Evolutionary conservation across 1,140 invertebrate genomes (phyloP), one percentile per base, ranked within the genome.

Genomic region (Bombus terrestris): DNA sequence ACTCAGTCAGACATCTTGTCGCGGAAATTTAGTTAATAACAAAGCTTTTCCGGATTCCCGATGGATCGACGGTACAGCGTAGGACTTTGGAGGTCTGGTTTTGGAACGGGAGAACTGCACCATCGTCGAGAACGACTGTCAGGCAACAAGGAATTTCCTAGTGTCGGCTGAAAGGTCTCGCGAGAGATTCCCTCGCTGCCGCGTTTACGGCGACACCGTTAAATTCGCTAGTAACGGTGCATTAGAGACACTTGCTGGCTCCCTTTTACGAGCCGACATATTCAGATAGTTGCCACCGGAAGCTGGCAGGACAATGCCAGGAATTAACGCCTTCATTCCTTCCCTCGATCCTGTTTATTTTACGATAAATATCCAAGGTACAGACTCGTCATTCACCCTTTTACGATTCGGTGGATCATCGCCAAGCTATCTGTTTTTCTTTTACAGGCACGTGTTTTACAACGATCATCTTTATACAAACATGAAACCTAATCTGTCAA

Each of bases 241-340:
- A 91, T 91, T 89, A 89, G 89, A 91, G 90, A 91, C 89, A 87
- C 82, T 91, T 91, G 87, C 90, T 72, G 53, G 79, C 37, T 75
- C 57, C 80, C 75, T 91, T 91, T 91, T 91, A 91, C 83, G 89
- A 91, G 81, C 68, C 66, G 82, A 87, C 86, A 69, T 82, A 90
- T 86, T 59, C 74, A 75, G 81, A 88, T 82, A 81, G 82, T 75
- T 15, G 28, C n/a, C 10, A 32, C 13, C 81, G 32, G 18, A 72
- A 84, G 81, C 37, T 59, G 73, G 59, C 53, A 71, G 80, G 83
- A 90, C 83, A 84, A 86, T 90, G 83, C 77, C 74, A 32, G 64
- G 86, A 86, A 90, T 90, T 88, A 90, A 90, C 80, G 53, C 68
- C 59, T 77, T 62, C 75, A 22, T 35, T 25, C 64, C n/a, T n/a